Evolutionary conservation across 2,888 invertebrate genomes (phyloP).

Genomic region (Athetis lepigone): DNA sequence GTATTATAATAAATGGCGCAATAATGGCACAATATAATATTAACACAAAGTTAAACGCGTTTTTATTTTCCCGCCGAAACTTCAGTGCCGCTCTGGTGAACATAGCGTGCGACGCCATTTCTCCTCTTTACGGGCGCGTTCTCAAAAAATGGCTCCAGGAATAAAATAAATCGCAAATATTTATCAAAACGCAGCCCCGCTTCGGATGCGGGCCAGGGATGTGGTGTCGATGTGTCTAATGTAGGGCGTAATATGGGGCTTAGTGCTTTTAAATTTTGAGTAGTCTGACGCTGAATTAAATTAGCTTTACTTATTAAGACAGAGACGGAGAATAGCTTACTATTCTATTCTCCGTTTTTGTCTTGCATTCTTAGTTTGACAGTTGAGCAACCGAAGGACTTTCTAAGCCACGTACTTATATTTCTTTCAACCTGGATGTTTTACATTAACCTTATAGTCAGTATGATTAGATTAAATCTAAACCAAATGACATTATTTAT

Average conservation of each 20-base stretch:
- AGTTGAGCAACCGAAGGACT: too few relatives aligned
- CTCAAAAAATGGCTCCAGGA: slow-evolving; percentile 84
- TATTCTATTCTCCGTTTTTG: too few relatives aligned
- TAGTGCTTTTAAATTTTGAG: slow-evolving; percentile 33
- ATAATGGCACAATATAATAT: slow-evolving; percentile 91
- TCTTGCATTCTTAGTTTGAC: too few relatives aligned
- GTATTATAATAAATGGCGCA: slow-evolving; percentile 90
- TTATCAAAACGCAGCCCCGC: slow-evolving; percentile 83
- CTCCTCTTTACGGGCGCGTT: slow-evolving; percentile 80
- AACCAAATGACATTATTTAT: too few relatives aligned
- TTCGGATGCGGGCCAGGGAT: slow-evolving; percentile 71
- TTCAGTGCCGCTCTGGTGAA: slow-evolving; percentile 80
- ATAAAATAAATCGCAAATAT: slow-evolving; percentile 87
- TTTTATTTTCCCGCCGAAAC: slow-evolving; percentile 88
- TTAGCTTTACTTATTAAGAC: too few relatives aligned
- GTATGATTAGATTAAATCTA: too few relatives aligned
- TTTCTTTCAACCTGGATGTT: too few relatives aligned
- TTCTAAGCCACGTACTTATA: too few relatives aligned
- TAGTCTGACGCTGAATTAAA: too few relatives aligned
- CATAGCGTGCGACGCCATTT: slow-evolving; percentile 78
- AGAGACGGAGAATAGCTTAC: too few relatives aligned
- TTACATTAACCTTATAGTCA: too few relatives aligned
- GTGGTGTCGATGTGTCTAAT: slow-evolving; percentile 57
- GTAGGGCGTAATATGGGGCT: slow-evolving; percentile 38
- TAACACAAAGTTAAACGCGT: slow-evolving; percentile 90